Conservation (phyloP, 2,888 invertebrate species). For the Neoscelio sp. region DNA sequence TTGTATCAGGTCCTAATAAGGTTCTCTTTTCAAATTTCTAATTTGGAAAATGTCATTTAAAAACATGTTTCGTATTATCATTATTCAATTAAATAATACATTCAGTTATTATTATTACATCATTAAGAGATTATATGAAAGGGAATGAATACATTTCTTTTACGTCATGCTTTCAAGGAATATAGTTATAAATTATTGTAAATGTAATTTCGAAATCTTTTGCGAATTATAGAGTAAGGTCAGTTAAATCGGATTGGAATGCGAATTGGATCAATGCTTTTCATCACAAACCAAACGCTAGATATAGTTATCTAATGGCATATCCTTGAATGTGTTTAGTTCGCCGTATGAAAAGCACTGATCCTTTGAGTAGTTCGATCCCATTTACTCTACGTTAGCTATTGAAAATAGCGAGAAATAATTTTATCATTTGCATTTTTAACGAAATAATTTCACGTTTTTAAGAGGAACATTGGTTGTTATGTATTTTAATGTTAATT, state of each 20-base stretch:
- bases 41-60: too few relatives aligned
- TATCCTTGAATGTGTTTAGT: slow-evolving; percentile 21
- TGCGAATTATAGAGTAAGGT: slow-evolving; percentile 7
- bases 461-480: too few relatives aligned
- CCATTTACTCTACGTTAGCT: neutral
- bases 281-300: slow-evolving; percentile 20
- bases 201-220: slow-evolving; percentile 6
- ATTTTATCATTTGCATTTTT: neutral
- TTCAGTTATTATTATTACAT: too few relatives aligned
- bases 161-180: neutral
- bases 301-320: neutral
- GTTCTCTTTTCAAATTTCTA: too few relatives aligned
- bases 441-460: neutral
- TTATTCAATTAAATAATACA: too few relatives aligned
- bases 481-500: too few relatives aligned
- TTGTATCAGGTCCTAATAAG: too few relatives aligned
- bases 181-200: neutral
- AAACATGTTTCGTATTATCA: too few relatives aligned
- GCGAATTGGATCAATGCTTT: slow-evolving; percentile 31
- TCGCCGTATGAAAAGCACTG: slow-evolving; percentile 15
- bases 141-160: neutral
- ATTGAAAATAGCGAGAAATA: neutral
- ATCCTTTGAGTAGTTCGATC: slow-evolving; percentile 9
- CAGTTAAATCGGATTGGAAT: slow-evolving; percentile 26
- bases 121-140: too few relatives aligned